Evolutionary conservation across 2,113 vertebrate species (phyloP).

Genomic region (Echinops telfairi): DNA sequence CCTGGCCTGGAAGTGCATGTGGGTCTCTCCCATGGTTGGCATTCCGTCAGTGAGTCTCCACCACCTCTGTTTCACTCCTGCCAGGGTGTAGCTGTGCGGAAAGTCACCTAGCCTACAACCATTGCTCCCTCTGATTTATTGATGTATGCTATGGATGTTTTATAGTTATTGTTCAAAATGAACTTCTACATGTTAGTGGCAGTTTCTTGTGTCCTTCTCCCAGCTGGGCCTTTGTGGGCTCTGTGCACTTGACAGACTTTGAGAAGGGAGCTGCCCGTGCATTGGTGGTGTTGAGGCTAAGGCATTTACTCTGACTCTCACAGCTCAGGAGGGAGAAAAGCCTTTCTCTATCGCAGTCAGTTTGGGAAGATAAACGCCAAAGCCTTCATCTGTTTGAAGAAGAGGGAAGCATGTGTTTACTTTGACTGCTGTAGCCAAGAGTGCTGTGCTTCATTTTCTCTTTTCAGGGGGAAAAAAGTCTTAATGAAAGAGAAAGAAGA

Average conservation of each 20-base stretch:
- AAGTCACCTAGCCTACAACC: not conserved
- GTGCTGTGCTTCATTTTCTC: not conserved
- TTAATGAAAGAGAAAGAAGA: not conserved
- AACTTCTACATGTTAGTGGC: not conserved
- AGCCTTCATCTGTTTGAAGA: conserved; percentile 10
- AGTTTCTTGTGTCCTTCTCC: not conserved
- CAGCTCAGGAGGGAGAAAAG: not conserved
- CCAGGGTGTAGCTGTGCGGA: accelerated
- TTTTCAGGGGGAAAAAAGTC: not conserved
- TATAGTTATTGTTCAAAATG: not conserved
- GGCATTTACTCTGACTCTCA: not conserved
- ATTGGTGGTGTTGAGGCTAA: not conserved
- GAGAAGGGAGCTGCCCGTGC: not conserved
- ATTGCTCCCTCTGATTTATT: not conserved
- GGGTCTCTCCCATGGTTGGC: not conserved
- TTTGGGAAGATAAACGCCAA: conserved; percentile 22
- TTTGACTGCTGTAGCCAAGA: not conserved
- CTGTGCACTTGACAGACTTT: not conserved
- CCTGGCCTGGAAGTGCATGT: not conserved
- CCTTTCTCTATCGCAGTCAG: not conserved
- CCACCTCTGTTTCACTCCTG: not conserved
- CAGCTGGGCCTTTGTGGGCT: not conserved
- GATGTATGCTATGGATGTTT: not conserved
- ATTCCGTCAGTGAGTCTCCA: not conserved
- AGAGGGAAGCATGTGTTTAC: not conserved